Conservation (phyloP, 2,888 invertebrate genomes). For the Ganaspis brasiliensis region DNA sequence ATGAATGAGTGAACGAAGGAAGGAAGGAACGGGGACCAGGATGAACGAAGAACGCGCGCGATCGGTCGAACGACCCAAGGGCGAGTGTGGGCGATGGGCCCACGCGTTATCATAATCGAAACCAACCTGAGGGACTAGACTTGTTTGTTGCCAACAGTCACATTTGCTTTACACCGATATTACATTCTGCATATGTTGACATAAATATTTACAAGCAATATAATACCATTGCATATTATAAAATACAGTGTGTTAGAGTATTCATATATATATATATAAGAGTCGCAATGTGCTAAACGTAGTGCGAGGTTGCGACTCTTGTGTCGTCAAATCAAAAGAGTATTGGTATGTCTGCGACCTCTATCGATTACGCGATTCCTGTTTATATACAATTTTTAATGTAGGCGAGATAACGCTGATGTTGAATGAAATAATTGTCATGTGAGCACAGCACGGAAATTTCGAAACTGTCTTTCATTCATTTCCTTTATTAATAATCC, state of each 20-base stretch:
- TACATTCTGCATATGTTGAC: constrained; percentile 60
- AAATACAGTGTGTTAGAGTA: neutral
- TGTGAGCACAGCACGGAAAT: constrained; percentile 3
- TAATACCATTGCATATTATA: neutral
- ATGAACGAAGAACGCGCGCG: constrained; percentile 4
- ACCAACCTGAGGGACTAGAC: constrained; percentile 74
- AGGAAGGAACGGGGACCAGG: constrained; percentile 53
- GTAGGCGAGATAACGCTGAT: constrained; percentile 36
- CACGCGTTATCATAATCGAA: constrained; percentile 79
- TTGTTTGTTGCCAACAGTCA: constrained; percentile 72
- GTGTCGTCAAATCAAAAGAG: neutral
- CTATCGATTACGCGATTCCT: constrained; percentile 34
- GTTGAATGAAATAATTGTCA: constrained; percentile 36
- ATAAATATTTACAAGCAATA: constrained; percentile 24
- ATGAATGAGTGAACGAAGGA: constrained; percentile 67
- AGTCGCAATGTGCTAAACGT: neutral
- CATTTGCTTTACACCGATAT: constrained; percentile 48
- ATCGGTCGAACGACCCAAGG: constrained; percentile 63
- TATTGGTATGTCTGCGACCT: constrained; percentile 39
- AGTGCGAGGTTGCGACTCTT: constrained; percentile 2
- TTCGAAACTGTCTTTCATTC: constrained; percentile 33
- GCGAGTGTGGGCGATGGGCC: constrained; percentile 74
- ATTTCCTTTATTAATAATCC: constrained; percentile 15
- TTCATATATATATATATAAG: constrained; percentile 7
- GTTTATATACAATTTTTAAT: constrained; percentile 20